Evolutionary conservation across 2,113 vertebrate species (phyloP).

Genomic region (Oryzias melastigma): DNA sequence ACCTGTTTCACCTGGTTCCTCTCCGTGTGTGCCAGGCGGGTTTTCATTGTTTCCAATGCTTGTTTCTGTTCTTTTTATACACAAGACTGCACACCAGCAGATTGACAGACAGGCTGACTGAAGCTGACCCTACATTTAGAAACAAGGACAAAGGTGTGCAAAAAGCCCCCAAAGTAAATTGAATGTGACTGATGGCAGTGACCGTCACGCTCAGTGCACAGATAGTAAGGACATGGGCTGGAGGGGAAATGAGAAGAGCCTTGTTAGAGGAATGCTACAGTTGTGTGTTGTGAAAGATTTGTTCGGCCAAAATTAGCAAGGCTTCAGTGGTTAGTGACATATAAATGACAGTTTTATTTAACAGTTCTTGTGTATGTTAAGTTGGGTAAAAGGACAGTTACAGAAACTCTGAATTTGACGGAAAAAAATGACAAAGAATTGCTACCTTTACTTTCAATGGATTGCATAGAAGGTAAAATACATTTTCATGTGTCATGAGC

Average conservation of each 20-base stretch:
- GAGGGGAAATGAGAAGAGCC: conserved; percentile 58
- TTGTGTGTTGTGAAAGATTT: conserved; percentile 43
- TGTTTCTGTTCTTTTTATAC: conserved; percentile 26
- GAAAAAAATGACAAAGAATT: too few relatives aligned
- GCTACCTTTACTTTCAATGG: too few relatives aligned
- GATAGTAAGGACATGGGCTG: conserved; percentile 34
- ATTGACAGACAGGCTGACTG: conserved; percentile 55
- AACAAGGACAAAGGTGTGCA: conserved; percentile 65
- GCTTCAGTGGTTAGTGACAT: conserved; percentile 4
- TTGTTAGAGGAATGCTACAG: conserved; percentile 35
- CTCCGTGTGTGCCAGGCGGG: conserved; percentile 23
- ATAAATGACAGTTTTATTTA: conserved; percentile 13
- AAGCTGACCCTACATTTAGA: conserved; percentile 63
- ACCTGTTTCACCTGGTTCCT: conserved; percentile 52
- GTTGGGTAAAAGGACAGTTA: not conserved
- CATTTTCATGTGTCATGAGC: too few relatives aligned
- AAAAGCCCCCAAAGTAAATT: conserved; percentile 66
- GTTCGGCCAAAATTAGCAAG: conserved; percentile 36
- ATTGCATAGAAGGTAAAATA: too few relatives aligned
- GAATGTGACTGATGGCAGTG: conserved; percentile 63
- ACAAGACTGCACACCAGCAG: conserved; percentile 10
- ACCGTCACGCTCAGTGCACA: conserved; percentile 59
- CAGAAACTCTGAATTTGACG: too few relatives aligned
- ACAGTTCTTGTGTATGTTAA: conserved; percentile 2
- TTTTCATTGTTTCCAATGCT: conserved; percentile 10